Conservation (phyloP, 2,888 invertebrate genomes). For the Ligdia adustata region DNA sequence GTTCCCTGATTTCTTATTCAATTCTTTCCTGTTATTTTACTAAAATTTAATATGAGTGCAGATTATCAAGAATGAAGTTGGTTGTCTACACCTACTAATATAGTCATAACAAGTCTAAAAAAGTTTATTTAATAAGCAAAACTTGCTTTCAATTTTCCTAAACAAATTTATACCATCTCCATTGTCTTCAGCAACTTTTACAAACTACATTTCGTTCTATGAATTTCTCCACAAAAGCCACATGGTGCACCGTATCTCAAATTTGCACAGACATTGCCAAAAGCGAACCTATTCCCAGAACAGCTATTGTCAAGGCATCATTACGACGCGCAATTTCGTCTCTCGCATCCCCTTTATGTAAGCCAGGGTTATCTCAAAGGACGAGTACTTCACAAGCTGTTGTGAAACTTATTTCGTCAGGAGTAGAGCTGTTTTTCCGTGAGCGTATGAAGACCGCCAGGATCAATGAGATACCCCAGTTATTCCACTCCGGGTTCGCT, state of each 20-base stretch:
- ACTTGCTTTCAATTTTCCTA: not conserved
- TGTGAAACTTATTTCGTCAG: constrained; percentile 25
- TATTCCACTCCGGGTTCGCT: constrained; percentile 68
- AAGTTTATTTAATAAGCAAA: constrained; percentile 4
- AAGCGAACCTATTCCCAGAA: constrained; percentile 72
- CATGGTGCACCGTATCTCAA: constrained; percentile 63
- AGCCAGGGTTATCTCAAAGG: constrained; percentile 67
- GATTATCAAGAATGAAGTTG: no score
- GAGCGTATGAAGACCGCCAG: constrained; percentile 39
- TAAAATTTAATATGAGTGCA: no score
- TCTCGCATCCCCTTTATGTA: constrained; percentile 79
- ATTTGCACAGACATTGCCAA: constrained; percentile 75
- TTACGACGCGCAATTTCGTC: constrained; percentile 76
- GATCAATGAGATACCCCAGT: constrained; percentile 73
- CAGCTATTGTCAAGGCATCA: constrained; percentile 71
- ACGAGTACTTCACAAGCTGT: constrained; percentile 24
- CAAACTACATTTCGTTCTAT: constrained; percentile 41
- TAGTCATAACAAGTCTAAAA: no score
- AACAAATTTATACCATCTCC: constrained; percentile 10
- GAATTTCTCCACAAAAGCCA: constrained; percentile 54
- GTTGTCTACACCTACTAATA: no score
- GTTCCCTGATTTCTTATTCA: no score
- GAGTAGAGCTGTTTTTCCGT: constrained; percentile 35
- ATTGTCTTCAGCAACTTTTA: constrained; percentile 22
- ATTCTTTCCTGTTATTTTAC: no score